Percentiles rank a stretch among this genome's conserved stretches.
These are phyloP conservation scores for Trichonephila clavipes DNA, from an alignment of 1,140 invertebrate species.

Conservation along the genomic window DNA sequence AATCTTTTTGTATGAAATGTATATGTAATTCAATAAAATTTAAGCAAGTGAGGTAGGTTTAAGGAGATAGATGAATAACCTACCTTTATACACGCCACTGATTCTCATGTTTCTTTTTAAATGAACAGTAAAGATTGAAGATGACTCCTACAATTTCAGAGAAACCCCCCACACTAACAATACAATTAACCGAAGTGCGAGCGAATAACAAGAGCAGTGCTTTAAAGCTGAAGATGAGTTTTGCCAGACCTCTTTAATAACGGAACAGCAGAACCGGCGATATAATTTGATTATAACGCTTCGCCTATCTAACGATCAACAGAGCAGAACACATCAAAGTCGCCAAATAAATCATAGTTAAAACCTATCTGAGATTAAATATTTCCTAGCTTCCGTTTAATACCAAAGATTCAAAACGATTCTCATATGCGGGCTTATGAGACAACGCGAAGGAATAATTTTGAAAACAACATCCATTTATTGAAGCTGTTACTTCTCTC, in stretches of 20 bases:
- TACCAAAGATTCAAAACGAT: conserved; percentile 18
- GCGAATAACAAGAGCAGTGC: conserved; percentile 31
- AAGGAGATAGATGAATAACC: background rate
- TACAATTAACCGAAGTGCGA: conserved; percentile 63
- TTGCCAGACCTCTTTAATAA: conserved; percentile 60
- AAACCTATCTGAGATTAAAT: conserved; percentile 67
- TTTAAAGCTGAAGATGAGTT: conserved; percentile 44
- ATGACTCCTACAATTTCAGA: background rate
- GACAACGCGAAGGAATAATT: conserved; percentile 28
- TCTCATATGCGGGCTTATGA: background rate
- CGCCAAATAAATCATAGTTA: conserved; percentile 70
- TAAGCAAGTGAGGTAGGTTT: background rate
- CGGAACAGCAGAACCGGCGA: conserved; percentile 21
- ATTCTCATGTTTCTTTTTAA: background rate
- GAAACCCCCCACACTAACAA: conserved; percentile 5
- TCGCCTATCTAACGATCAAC: conserved; percentile 66
- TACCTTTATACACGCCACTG: background rate
- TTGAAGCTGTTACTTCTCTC: conserved; percentile 52
- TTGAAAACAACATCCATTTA: conserved; percentile 66
- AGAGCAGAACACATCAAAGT: conserved; percentile 59
- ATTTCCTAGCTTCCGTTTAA: conserved; percentile 47
- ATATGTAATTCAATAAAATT: background rate
- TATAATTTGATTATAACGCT: conserved; percentile 68
- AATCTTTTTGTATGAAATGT: background rate
- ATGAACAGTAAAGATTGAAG: background rate